Evolutionary conservation across 92 coral and sea anemone genomes (phyloP).

Genomic region (Anthopleura xanthogrammica): DNA sequence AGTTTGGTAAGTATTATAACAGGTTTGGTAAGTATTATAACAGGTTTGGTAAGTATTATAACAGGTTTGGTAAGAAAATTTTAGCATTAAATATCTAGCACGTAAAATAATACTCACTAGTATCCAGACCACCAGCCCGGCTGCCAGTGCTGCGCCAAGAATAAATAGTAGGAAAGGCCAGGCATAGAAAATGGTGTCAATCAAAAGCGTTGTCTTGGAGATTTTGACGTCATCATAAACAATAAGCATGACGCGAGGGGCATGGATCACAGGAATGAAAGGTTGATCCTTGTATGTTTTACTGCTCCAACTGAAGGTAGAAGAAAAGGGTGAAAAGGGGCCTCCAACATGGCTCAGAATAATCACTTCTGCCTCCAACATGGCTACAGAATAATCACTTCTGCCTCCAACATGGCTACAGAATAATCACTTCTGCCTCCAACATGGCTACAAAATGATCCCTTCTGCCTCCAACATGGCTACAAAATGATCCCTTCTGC

Average conservation of each 20-base stretch:
- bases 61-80: too few species aligned
- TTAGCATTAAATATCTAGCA: too few species aligned
- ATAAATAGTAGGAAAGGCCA: constrained; percentile 83
- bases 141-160: constrained; percentile 58
- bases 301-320: constrained; percentile 39
- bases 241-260: constrained; percentile 73
- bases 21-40: not conserved
- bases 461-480: too few species aligned
- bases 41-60: not conserved
- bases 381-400: too few species aligned
- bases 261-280: constrained; percentile 70
- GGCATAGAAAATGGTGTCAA: constrained; percentile 65
- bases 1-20: not conserved
- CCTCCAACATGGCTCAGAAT: too few species aligned
- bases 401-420: too few species aligned
- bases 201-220: constrained; percentile 54
- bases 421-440: too few species aligned
- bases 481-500: too few species aligned
- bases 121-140: constrained; percentile 74
- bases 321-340: not conserved
- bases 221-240: constrained; percentile 45
- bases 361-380: too few species aligned
- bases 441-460: too few species aligned
- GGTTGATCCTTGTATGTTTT: constrained; percentile 59
- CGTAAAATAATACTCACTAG: constrained; percentile 38